Evolutionary conservation across 2,113 vertebrate species (phyloP).

Genomic region (Poeciliopsis turrubarensis): DNA sequence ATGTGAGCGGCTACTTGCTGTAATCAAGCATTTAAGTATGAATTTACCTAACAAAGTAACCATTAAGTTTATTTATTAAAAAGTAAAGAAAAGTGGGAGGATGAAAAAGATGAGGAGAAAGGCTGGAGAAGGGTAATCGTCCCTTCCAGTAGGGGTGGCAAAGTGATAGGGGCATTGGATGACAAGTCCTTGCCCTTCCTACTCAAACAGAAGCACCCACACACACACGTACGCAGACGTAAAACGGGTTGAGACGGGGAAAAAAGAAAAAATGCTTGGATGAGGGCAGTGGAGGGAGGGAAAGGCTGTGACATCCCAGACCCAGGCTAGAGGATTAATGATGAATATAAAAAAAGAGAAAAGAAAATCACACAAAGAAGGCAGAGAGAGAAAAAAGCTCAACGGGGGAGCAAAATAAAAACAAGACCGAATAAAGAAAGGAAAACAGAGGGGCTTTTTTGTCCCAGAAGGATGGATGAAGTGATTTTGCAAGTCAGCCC

Average conservation of each 20-base stretch:
- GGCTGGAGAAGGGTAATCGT: slow-evolving; percentile 39
- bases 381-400: slow-evolving; percentile 33
- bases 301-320: slow-evolving; percentile 62
- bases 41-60: neutral
- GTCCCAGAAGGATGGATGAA: slow-evolving; percentile 67
- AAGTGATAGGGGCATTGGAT: slow-evolving; percentile 48
- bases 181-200: slow-evolving; percentile 47
- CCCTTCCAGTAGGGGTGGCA: slow-evolving; percentile 48
- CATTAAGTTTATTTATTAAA: neutral
- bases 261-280: slow-evolving; percentile 29
- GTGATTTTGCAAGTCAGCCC: slow-evolving; percentile 66
- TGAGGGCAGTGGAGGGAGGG: slow-evolving; percentile 55
- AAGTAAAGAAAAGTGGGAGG: neutral
- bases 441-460: slow-evolving; percentile 34
- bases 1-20: no score
- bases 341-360: slow-evolving; percentile 70
- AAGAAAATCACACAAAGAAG: slow-evolving; percentile 69
- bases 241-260: slow-evolving; percentile 7
- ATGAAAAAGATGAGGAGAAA: neutral
- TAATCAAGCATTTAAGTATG: neutral
- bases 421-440: slow-evolving; percentile 30
- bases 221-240: slow-evolving; percentile 15
- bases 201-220: slow-evolving; percentile 20
- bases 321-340: slow-evolving; percentile 73
- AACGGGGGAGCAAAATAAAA: slow-evolving; percentile 6